A percentile compares a stretch with the other conserved stretches of the same genome.
These are phyloP conservation scores for Celastrina argiolus DNA, from an alignment of 2,888 invertebrate species.

Conservation along the genomic window DNA sequence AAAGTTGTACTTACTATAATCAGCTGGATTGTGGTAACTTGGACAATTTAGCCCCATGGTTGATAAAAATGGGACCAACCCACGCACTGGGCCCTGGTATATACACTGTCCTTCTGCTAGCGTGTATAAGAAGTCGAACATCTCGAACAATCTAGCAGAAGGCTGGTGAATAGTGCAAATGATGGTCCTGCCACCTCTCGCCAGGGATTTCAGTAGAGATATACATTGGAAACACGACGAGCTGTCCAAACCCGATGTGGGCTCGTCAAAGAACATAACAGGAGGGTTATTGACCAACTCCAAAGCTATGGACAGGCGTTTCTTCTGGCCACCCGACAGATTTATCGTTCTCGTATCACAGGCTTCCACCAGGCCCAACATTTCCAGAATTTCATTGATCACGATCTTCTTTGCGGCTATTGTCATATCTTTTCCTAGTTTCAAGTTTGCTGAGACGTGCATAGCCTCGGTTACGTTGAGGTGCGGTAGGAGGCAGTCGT, in stretches of 20 bases:
- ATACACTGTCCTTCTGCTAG: constrained; percentile 95
- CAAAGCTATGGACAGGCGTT: constrained; percentile 92
- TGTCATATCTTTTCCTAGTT: constrained; percentile 88
- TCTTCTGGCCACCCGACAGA: constrained; percentile 94
- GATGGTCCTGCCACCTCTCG: constrained; percentile 92
- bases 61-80: constrained; percentile 91
- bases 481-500: constrained; percentile 92
- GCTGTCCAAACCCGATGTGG: constrained; percentile 94
- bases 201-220: constrained; percentile 90
- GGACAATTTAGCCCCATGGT: constrained; percentile 93
- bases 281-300: constrained; percentile 97
- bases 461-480: constrained; percentile 95
- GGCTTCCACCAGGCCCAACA: constrained; percentile 88
- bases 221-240: constrained; percentile 96
- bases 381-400: constrained; percentile 91
- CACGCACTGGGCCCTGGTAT: constrained; percentile 90
- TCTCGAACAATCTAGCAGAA: constrained; percentile 95
- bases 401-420: constrained; percentile 85
- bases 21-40: constrained; percentile 97
- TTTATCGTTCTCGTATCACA: constrained; percentile 87
- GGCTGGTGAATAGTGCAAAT: constrained; percentile 98
- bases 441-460: constrained; percentile 95
- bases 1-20: constrained; percentile 84
- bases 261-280: constrained; percentile 98
- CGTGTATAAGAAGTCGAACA: constrained; percentile 95